These are phyloP conservation scores for Papilio elwesi DNA, from an alignment of 2,888 invertebrate genomes.

Conservation along the genomic window DNA sequence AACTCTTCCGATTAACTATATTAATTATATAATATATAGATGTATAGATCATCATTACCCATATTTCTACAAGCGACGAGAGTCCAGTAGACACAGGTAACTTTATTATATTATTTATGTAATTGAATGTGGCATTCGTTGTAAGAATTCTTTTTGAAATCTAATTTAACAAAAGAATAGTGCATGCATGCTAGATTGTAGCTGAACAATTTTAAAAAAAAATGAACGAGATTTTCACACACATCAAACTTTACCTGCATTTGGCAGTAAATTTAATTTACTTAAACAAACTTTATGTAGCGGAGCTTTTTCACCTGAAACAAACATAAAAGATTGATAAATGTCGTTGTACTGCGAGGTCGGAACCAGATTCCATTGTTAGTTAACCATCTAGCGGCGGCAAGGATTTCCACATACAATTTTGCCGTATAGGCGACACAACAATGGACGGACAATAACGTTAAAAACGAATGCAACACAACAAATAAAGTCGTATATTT, in stretches of 20 bases:
- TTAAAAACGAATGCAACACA: constrained; percentile 42
- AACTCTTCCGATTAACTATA: too few relatives aligned
- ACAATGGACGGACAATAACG: constrained; percentile 43
- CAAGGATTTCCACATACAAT: constrained; percentile 36
- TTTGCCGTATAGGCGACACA: constrained; percentile 19
- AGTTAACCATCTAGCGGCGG: constrained; percentile 27
- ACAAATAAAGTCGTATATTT: constrained; percentile 43
- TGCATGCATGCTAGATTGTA: background rate
- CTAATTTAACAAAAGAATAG: background rate
- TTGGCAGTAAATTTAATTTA: constrained; percentile 37
- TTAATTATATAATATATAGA: too few relatives aligned
- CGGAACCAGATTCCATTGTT: constrained; percentile 38
- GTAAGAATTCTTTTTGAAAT: too few relatives aligned
- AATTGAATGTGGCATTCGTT: too few relatives aligned
- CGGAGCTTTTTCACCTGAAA: constrained; percentile 36
- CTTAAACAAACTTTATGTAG: constrained; percentile 35
- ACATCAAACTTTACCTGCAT: constrained; percentile 33
- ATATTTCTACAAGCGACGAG: too few relatives aligned
- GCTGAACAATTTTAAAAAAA: background rate
- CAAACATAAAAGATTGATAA: constrained; percentile 38
- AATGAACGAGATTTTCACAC: constrained; percentile 12
- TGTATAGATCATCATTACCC: too few relatives aligned
- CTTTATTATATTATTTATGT: too few relatives aligned
- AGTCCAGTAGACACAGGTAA: too few relatives aligned
- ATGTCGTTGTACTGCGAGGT: constrained; percentile 24